A percentile compares a stretch with the other conserved stretches of the same genome.
Conservation (phyloP, 2,113 vertebrate genomes). For the Camelus dromedarius region DNA sequence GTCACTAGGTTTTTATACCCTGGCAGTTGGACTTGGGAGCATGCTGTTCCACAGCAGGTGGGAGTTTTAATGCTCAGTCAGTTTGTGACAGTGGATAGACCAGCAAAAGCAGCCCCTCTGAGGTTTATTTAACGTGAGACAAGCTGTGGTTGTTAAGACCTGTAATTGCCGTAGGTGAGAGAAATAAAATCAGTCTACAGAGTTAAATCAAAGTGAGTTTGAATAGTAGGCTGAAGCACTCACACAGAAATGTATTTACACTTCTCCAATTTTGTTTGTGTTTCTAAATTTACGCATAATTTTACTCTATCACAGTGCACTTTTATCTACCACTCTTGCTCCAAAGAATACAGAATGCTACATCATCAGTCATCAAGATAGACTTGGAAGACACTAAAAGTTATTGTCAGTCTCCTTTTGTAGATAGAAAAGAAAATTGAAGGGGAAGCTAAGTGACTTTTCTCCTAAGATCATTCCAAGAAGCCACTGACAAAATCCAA, state of each 20-base stretch:
- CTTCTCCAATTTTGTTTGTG: background rate
- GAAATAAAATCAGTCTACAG: background rate
- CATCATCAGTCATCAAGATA: constrained; percentile 47
- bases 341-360: background rate
- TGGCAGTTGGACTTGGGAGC: background rate
- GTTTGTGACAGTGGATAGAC: background rate
- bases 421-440: constrained; percentile 49
- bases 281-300: constrained; percentile 20
- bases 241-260: background rate
- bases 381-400: constrained; percentile 5
- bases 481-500: constrained; percentile 5
- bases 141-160: background rate
- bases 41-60: constrained; percentile 38
- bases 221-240: background rate
- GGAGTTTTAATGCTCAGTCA: constrained; percentile 56
- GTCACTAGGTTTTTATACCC: background rate
- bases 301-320: background rate
- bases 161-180: constrained; percentile 31
- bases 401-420: background rate
- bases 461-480: background rate
- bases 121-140: background rate
- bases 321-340: background rate
- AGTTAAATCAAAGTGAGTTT: constrained; percentile 35
- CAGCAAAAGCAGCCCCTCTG: background rate
- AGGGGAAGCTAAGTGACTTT: background rate